Percentiles rank a stretch among this genome's conserved stretches.
Conservation (phyloP, 2,888 invertebrate species). For the Euphydryas editha region DNA sequence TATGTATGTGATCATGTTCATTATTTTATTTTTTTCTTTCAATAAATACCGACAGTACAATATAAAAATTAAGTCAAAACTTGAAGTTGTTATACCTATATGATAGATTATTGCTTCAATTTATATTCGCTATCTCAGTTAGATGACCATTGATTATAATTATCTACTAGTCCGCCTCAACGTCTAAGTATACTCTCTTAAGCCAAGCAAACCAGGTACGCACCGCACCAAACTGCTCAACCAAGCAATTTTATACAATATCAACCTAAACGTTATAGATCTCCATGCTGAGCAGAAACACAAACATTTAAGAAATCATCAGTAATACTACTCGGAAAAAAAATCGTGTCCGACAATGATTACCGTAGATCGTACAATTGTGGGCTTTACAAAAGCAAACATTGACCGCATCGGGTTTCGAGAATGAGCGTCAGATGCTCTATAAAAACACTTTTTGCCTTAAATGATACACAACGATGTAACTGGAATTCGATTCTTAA, state of each 20-base stretch:
- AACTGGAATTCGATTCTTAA: slow-evolving; percentile 1
- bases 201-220: slow-evolving; percentile 59
- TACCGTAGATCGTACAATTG: slow-evolving; percentile 64
- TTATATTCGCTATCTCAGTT: too few relatives aligned
- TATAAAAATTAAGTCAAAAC: too few relatives aligned
- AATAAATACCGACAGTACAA: too few relatives aligned
- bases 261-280: slow-evolving; percentile 72
- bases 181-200: slow-evolving; percentile 26
- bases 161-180: too few relatives aligned
- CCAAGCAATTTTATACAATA: slow-evolving; percentile 69
- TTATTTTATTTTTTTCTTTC: too few relatives aligned
- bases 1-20: too few relatives aligned
- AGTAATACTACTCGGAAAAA: slow-evolving; percentile 58
- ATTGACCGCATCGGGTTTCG: slow-evolving; percentile 57
- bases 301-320: slow-evolving; percentile 81
- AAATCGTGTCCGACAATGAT: slow-evolving; percentile 63
- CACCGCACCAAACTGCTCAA: slow-evolving; percentile 63
- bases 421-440: slow-evolving; percentile 54
- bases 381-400: slow-evolving; percentile 71
- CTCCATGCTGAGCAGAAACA: slow-evolving; percentile 79
- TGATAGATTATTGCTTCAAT: too few relatives aligned
- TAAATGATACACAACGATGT: background rate
- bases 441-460: slow-evolving; percentile 49
- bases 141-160: too few relatives aligned
- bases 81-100: too few relatives aligned